Base-by-base conservation (phyloP, 53 echinoderm and acorn worm species). In the Holothuria scabra region DNA sequence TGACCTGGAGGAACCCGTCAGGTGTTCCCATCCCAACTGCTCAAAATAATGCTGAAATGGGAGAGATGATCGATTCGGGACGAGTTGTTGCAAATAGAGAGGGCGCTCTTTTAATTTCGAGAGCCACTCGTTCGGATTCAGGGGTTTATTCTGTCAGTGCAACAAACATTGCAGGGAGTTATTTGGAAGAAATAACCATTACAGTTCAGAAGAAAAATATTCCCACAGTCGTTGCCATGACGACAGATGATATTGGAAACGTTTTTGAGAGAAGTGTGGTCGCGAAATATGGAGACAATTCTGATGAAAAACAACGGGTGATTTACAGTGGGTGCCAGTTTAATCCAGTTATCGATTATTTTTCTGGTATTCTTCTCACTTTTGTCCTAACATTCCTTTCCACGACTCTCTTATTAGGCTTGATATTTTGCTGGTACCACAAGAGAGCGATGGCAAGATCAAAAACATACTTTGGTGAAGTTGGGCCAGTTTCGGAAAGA, bases 361-460 rank as follows among this genome's bases (percentile, higher is more conserved):
- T 29, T 29, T 32, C 30, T 20, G 67, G 20, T 10, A 29, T 67
- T 28, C 34, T 30, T 12, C 35, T 67, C 11, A 20, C 67, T 16
- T 67, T 32, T 35, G 18, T 67, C 34, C 7, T 67, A 24, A 67
- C 67, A 29, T 67, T 67, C 21, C 34, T 67, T 32, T 25, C 30
- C 8, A 67, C 67, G 25, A 31, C 67, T 13, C 30, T 67, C 30
- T 32, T 67, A 13, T 22, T 67, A 29, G 14, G 20, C 34, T 2
- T 67, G 67, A 32, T 67, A 67, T 67, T 67, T 67, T 67, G 67
- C 30, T 67, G 67, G 16, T 67, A 67, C 5, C 67, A 67, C 20
- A 67, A 67, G 32, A 20, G 67, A 67, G 30, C 30, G 8, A 5
- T 29, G 67, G 21, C 67, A 67, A 24, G 67, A 35, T 28, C 67